Conservation (phyloP, 2,797 vertebrate species). For the Rousettus madagascariensis region DNA sequence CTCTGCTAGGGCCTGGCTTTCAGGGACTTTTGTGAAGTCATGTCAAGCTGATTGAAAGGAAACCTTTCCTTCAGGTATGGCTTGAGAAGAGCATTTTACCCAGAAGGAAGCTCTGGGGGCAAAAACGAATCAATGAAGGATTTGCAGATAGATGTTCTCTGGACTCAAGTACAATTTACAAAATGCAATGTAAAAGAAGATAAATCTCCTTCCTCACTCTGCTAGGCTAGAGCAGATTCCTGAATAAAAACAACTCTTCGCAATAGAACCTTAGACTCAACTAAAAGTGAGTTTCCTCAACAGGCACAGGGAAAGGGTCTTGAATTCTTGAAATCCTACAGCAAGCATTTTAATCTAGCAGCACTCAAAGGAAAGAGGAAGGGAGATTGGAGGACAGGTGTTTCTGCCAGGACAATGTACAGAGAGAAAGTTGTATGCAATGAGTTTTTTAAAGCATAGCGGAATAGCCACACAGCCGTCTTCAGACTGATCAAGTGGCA, state of each 20-base stretch:
- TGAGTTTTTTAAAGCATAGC: slow-evolving; percentile 74
- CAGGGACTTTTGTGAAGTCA: background rate
- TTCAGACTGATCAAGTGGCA: slow-evolving; percentile 42
- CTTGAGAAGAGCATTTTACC: slow-evolving; percentile 56
- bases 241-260: slow-evolving; percentile 55
- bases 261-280: slow-evolving; percentile 39
- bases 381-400: background rate
- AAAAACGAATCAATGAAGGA: slow-evolving; percentile 69
- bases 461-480: slow-evolving; percentile 49
- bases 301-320: slow-evolving; percentile 69
- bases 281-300: slow-evolving; percentile 80
- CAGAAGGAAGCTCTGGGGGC: slow-evolving; percentile 55
- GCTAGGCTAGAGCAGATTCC: slow-evolving; percentile 61
- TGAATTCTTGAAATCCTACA: slow-evolving; percentile 50
- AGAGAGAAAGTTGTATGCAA: slow-evolving; percentile 60
- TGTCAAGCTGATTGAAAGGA: slow-evolving; percentile 47
- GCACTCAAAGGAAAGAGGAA: background rate
- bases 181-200: slow-evolving; percentile 68
- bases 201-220: slow-evolving; percentile 51
- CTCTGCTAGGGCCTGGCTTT: background rate
- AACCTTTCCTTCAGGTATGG: slow-evolving; percentile 25
- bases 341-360: slow-evolving; percentile 51
- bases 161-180: slow-evolving; percentile 51
- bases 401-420: background rate
- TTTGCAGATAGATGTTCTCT: slow-evolving; percentile 73